Evolutionary conservation across 1,140 invertebrate genomes (phyloP).

Genomic region (Ganaspis sp.): DNA sequence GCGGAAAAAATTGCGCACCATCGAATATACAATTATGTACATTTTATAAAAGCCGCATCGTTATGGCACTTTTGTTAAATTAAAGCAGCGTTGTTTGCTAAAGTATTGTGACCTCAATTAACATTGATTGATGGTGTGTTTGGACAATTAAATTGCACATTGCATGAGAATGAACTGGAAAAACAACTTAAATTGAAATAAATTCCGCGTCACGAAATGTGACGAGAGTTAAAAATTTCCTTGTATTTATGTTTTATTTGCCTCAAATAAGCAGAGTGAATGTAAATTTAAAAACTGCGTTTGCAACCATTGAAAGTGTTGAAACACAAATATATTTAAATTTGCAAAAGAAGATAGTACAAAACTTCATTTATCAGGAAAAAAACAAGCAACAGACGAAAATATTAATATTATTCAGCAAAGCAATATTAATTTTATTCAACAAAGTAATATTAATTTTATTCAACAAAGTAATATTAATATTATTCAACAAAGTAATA

Average conservation of each 20-base stretch:
- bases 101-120: conserved; percentile 9
- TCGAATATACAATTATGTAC: background rate
- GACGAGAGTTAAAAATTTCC: background rate
- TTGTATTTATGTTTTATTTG: background rate
- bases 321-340: no score
- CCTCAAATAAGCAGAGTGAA: no score
- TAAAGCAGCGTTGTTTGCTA: background rate
- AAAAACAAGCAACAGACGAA: no score
- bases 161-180: background rate
- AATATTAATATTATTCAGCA: no score
- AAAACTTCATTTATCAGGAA: no score
- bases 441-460: no score
- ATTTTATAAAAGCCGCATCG: background rate
- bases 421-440: no score
- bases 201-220: background rate
- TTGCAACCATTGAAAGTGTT: no score
- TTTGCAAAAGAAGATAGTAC: no score
- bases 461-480: no score
- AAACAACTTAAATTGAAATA: conserved; percentile 1
- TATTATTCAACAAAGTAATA: no score
- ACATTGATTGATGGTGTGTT: background rate
- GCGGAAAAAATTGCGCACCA: background rate
- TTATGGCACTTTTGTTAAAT: background rate
- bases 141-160: background rate
- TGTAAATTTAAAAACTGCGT: no score